phyloP scores from a whole-genome alignment of 2,797 vertebrate genomes.

The Eospalax fontanierii region DNA sequence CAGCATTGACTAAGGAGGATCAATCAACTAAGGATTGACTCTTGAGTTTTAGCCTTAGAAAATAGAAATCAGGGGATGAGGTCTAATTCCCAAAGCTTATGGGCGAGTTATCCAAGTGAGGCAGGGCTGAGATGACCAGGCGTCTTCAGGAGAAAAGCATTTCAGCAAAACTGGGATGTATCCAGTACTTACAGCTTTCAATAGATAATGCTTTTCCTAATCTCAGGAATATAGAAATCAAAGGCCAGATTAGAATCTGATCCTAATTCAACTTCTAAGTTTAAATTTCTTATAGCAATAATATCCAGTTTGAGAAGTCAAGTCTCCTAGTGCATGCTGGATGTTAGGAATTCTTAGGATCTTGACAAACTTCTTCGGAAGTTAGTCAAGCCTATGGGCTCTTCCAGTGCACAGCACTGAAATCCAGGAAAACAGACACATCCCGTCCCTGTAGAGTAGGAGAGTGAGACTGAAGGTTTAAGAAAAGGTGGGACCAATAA shows the following conservation, averaged over 20 bases:
- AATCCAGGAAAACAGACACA: background rate
- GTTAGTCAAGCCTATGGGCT: background rate
- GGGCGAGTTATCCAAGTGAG: background rate
- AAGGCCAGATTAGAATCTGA: background rate
- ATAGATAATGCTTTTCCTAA: background rate
- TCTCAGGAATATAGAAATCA: background rate
- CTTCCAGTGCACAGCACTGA: background rate
- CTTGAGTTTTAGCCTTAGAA: background rate
- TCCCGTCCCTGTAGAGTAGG: background rate
- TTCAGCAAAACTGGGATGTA: background rate
- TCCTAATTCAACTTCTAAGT: background rate
- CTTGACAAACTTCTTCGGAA: background rate
- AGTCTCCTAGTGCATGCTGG: no score
- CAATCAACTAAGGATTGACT: background rate
- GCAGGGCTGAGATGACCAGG: accelerated
- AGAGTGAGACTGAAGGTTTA: background rate
- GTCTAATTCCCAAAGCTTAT: no score
- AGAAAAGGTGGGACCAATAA: background rate
- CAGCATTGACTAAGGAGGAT: background rate
- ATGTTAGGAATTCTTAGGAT: background rate
- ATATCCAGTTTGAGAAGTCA: background rate
- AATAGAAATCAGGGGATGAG: no score
- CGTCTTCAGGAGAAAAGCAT: background rate
- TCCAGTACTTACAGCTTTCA: background rate
- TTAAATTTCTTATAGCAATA: background rate